Conservation (phyloP, 2,113 vertebrate species). For the Lampris incognitus region DNA sequence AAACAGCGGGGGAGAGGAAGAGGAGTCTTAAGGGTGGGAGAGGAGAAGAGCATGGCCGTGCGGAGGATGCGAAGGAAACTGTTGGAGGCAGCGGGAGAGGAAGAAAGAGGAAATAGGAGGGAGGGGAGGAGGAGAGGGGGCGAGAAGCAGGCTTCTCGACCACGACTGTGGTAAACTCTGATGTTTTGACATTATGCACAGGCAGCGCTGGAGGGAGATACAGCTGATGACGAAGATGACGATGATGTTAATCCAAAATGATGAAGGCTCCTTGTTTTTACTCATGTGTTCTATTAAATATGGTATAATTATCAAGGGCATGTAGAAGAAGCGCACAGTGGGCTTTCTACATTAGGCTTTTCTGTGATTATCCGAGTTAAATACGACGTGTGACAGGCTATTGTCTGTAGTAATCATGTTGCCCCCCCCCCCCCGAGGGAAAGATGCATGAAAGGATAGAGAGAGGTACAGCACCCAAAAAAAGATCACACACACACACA, state of each 20-base stretch:
- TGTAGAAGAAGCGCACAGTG: background rate
- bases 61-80: background rate
- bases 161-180: conserved; percentile 47
- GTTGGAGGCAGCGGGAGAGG: background rate
- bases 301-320: too few species aligned
- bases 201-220: conserved; percentile 59
- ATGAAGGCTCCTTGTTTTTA: conserved; percentile 28
- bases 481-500: too few species aligned
- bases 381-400: background rate
- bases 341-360: background rate
- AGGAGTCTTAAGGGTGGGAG: conserved; percentile 29
- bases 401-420: background rate
- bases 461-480: too few species aligned
- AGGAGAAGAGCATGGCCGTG: conserved; percentile 34
- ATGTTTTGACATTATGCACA: conserved; percentile 62
- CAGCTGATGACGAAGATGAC: conserved; percentile 38
- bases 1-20: conserved; percentile 4
- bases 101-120: background rate
- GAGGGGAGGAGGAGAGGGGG: background rate
- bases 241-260: conserved; percentile 38
- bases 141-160: background rate
- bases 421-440: too few species aligned
- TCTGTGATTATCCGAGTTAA: background rate
- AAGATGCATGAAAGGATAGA: too few species aligned
- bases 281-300: too few species aligned